Conservation (phyloP, 2,113 vertebrate species). For the Scortum barcoo region DNA sequence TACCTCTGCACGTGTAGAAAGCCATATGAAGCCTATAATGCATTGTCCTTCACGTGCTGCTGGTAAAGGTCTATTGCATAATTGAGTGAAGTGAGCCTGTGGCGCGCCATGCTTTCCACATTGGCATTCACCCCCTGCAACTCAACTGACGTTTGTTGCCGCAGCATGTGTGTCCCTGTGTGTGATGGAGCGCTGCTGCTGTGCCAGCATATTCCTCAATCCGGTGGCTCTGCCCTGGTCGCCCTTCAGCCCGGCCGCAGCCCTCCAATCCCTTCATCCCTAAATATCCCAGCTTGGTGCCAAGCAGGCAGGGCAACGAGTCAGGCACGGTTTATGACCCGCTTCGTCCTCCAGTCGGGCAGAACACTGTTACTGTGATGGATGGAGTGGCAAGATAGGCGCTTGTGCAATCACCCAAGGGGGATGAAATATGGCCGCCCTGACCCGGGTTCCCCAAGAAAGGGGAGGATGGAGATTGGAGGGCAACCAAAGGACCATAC, state of each 20-base stretch:
- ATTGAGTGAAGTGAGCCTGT: slow-evolving; percentile 55
- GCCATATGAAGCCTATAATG: slow-evolving; percentile 44
- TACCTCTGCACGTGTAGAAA: slow-evolving; percentile 31
- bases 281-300: slow-evolving; percentile 50
- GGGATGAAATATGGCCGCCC: slow-evolving; percentile 52
- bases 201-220: slow-evolving; percentile 79
- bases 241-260: slow-evolving; percentile 57
- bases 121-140: slow-evolving; percentile 43
- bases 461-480: slow-evolving; percentile 38
- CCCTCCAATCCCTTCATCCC: slow-evolving; percentile 51
- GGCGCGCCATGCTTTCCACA: slow-evolving; percentile 37
- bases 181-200: slow-evolving; percentile 63
- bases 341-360: slow-evolving; percentile 54
- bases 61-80: slow-evolving; percentile 71
- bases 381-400: slow-evolving; percentile 49
- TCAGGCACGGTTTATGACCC: slow-evolving; percentile 65
- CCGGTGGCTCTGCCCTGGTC: slow-evolving; percentile 47
- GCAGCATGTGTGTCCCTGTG: slow-evolving; percentile 47
- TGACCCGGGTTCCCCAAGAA: not conserved
- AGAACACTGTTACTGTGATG: slow-evolving; percentile 70
- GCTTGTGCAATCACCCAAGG: slow-evolving; percentile 36
- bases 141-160: slow-evolving; percentile 38
- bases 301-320: slow-evolving; percentile 57
- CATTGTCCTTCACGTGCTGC: slow-evolving; percentile 72
- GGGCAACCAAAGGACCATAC: slow-evolving; percentile 55